Evolutionary conservation across 2,113 vertebrate species (phyloP), one percentile per base, ranked within the genome.

Genomic region (Cavia porcellus): DNA sequence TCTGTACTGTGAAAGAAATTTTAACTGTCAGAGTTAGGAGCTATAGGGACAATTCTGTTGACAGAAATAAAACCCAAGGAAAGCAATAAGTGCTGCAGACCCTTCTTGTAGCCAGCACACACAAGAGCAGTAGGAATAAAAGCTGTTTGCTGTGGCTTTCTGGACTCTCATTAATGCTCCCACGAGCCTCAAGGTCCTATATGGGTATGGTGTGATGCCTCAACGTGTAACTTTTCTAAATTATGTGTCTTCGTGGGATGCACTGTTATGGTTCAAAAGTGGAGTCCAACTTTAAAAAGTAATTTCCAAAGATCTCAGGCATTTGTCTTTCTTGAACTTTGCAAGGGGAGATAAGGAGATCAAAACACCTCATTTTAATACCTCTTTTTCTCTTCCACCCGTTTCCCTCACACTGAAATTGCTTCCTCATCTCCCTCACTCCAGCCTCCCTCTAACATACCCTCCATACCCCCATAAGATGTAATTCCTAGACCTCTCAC

Each of bases 1-100:
- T 93, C 59, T 92, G 28, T 82, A 55, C 59, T 94, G 75, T 95
- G 55, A 94, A 91, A 64, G 61, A 94, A 95, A 94, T 95, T 61
- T 92, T 74, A 95, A 42, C 55, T 93, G 96, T 88, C 57, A 89
- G 75, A 87, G 57, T 77, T 68, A 84, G 45, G 57, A 87, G n/a
- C 81, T 92, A 68, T n/a, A 59, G 89, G 66, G 57, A 93, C 45
- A 90, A 57, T 94, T 95, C 50, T 90, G 45, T 61, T 92, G 88
- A 24, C n/a, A 22, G 79, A 55, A 75, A 45, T 24, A 55, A 86
- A 50, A 68, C 64, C 22, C 24, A 55, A 50, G 81, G 84, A 22
- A 96, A 88, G 77, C 64, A 86, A n/a, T 57, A 66, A 90, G 45
- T 72, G 28, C 24, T 52, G 47, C 83, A 82, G 85, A 89, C 59